phyloP scores from a whole-genome alignment of 2,797 vertebrate species.

The Microctenopoma steveboyesi region DNA sequence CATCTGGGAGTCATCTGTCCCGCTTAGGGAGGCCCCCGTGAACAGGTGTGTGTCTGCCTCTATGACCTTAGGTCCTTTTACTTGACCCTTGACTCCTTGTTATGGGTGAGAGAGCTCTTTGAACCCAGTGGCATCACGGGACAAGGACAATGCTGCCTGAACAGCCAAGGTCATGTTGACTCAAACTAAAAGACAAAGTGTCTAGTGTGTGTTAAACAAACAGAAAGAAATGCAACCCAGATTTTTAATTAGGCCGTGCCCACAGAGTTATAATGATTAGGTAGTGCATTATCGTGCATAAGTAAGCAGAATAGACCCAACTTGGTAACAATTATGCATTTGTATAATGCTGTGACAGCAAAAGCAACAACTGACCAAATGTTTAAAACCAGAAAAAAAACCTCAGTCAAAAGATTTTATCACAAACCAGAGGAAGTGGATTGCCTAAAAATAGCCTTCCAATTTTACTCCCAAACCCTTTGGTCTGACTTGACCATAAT shows the following conservation, averaged over 20 bases:
- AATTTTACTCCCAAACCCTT: slow-evolving; percentile 51
- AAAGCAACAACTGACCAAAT: slow-evolving; percentile 37
- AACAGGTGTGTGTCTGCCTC: slow-evolving; percentile 76
- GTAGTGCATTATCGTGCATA: not conserved
- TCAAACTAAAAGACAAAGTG: not conserved
- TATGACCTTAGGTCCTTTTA: slow-evolving; percentile 44
- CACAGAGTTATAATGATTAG: slow-evolving; percentile 8
- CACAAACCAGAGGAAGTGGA: slow-evolving; percentile 59
- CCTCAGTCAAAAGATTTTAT: slow-evolving; percentile 52
- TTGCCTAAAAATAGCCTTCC: slow-evolving; percentile 54
- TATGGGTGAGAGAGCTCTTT: slow-evolving; percentile 36
- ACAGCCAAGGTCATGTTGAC: slow-evolving; percentile 46
- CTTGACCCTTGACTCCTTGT: slow-evolving; percentile 56
- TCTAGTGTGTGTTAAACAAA: slow-evolving; percentile 18
- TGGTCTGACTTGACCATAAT: slow-evolving; percentile 47
- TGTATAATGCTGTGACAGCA: slow-evolving; percentile 34
- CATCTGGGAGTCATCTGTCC: slow-evolving; percentile 73
- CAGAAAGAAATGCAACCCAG: not conserved
- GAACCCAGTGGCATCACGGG: slow-evolving; percentile 44
- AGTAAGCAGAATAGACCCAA: slow-evolving; percentile 14
- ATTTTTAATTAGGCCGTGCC: not conserved
- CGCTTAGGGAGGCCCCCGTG: slow-evolving; percentile 48
- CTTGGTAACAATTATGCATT: slow-evolving; percentile 9
- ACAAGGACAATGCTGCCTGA: slow-evolving; percentile 19
- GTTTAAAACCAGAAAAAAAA: slow-evolving; percentile 44